Percentiles rank a stretch among this genome's conserved stretches.
Conservation (phyloP, 2,113 vertebrate genomes). For the Shinisaurus crocodilurus region DNA sequence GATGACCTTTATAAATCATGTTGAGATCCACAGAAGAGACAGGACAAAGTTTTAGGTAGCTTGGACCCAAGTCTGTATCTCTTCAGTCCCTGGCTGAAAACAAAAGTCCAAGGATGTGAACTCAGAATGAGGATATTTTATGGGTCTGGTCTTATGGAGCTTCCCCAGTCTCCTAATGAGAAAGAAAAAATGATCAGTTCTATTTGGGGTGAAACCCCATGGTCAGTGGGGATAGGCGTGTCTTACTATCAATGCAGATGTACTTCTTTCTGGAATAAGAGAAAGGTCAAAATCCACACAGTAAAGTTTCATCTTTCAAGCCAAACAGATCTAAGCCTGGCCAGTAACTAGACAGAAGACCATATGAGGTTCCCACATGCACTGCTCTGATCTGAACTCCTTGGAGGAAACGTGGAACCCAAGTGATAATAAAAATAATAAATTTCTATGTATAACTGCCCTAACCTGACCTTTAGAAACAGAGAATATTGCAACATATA, state of each 20-base stretch:
- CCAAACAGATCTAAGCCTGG: background rate
- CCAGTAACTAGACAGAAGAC: background rate
- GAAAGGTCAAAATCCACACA: background rate
- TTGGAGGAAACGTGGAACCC: background rate
- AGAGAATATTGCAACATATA: constrained; percentile 39
- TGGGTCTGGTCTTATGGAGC: background rate
- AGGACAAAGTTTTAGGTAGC: background rate
- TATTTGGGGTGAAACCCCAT: background rate
- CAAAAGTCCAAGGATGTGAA: background rate
- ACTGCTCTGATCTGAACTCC: constrained; percentile 8
- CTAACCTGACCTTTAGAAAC: constrained; percentile 26
- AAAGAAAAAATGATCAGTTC: background rate
- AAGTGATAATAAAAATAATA: constrained; percentile 30
- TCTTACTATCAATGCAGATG: background rate
- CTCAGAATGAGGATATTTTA: background rate
- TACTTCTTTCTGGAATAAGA: background rate
- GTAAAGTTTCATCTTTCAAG: background rate
- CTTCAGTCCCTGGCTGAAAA: background rate
- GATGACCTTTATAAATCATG: background rate
- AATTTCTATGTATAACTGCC: constrained; percentile 21
- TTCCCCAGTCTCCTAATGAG: background rate
- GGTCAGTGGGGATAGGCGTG: background rate
- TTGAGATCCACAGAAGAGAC: background rate
- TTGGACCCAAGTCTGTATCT: background rate
- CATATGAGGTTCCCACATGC: background rate